Evolutionary conservation across 2,113 vertebrate genomes (phyloP), one percentile per base, ranked within the genome.

Genomic region (Thamnophis sirtalis): DNA sequence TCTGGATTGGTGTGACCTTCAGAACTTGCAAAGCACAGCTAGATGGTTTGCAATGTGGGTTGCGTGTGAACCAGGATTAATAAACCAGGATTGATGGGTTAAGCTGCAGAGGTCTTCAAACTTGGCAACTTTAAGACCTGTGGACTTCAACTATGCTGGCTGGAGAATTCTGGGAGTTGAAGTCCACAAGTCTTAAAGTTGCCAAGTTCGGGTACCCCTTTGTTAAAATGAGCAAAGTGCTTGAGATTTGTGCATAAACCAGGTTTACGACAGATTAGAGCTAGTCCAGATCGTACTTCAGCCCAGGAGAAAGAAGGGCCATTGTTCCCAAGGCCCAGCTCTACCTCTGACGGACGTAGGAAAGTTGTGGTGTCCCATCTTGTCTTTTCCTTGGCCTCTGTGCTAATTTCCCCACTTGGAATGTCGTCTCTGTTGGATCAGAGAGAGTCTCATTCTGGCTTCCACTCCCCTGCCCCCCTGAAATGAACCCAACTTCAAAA

Each of bases 401-500:
- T 26, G 24, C 22, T 86, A 28, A 24, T 17, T 51, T 86, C 17
- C 17, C 24, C 11, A 2, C 63, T 73, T 33, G 63, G 63, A 33
- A 73, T 68, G 60, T n/a, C 60, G 28, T 68, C 60, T 28, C 60
- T 11, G 4, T 73, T 33, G 11, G 3, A 24, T 60, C n/a, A n/a
- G n/a, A n/a, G n/a, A n/a, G n/a, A n/a, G n/a, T n/a, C n/a, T n/a
- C 84, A 26, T 86, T 50, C 48, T 92, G 53, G 38, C 63, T 80
- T 53, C 0, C 48, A n/a, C n/a, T n/a, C n/a, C n/a, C n/a, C n/a
- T n/a, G n/a, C 91, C 48, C 68, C 58, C 48, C 60, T 89, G 50
- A 87, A 91, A 24, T 92, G 92, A 48, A 24, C 92, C 33, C 51
- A 13, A 53, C 68, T 86, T 89, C n/a, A 91, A 54, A 84, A 89